phyloP scores from a whole-genome alignment of 2,797 vertebrate species.

The Rhincodon typus region DNA sequence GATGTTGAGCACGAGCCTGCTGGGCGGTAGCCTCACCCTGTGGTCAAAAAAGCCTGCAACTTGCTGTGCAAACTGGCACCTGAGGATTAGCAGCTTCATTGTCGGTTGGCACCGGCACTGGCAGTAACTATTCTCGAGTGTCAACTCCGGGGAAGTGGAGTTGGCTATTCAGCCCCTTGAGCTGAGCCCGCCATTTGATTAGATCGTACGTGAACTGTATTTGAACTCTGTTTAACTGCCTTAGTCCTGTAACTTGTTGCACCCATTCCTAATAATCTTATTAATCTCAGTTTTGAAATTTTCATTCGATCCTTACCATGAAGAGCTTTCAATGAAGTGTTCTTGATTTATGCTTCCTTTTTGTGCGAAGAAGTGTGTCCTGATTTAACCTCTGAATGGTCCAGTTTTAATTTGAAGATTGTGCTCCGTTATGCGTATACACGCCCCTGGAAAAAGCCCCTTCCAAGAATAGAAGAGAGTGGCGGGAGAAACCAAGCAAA shows the following conservation, averaged over 20 bases:
- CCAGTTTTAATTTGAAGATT: background rate
- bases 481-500: background rate
- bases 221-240: background rate
- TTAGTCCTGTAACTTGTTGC: background rate
- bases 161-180: background rate
- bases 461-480: background rate
- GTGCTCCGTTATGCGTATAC: too few relatives aligned
- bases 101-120: too few relatives aligned
- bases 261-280: background rate
- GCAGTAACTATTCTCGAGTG: background rate
- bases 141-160: too few relatives aligned
- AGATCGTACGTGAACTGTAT: background rate
- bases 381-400: background rate
- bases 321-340: background rate
- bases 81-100: background rate
- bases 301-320: background rate
- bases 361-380: background rate
- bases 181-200: background rate
- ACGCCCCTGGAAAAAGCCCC: too few relatives aligned
- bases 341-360: background rate
- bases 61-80: background rate
- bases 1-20: too few relatives aligned
- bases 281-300: background rate
- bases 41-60: background rate
- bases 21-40: background rate